These are phyloP conservation scores for Himalopsyche japonica DNA, from an alignment of 2,888 invertebrate genomes.

Conservation along the genomic window DNA sequence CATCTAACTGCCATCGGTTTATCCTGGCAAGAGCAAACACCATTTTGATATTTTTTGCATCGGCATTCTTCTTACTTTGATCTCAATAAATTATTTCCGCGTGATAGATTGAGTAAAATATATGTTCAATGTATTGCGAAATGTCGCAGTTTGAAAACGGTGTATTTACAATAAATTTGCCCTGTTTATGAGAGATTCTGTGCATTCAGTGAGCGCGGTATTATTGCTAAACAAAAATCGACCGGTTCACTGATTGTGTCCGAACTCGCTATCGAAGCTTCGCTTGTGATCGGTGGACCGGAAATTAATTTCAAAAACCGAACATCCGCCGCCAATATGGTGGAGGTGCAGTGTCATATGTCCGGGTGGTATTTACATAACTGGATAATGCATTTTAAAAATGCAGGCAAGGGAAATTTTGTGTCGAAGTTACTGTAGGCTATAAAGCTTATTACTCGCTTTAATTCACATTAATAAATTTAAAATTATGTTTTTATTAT, in stretches of 20 bases:
- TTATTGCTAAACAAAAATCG: not conserved
- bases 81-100: not conserved
- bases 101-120: not conserved
- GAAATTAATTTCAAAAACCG: constrained; percentile 18
- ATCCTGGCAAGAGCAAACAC: too few species aligned
- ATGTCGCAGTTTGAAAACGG: not conserved
- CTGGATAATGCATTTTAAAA: not conserved
- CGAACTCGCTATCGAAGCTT: not conserved
- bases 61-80: too few species aligned
- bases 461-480: too few species aligned
- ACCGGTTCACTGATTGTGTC: not conserved
- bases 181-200: not conserved
- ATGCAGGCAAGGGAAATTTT: not conserved
- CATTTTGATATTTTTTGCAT: too few species aligned
- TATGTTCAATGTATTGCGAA: not conserved
- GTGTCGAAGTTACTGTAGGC: not conserved
- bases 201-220: not conserved
- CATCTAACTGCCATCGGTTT: too few species aligned
- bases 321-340: not conserved
- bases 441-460: too few species aligned
- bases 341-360: not conserved
- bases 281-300: constrained; percentile 1
- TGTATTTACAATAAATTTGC: not conserved
- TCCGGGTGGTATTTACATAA: not conserved
- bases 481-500: too few species aligned